Conservation (phyloP, 2,888 invertebrate genomes). For the Leucania comma region DNA sequence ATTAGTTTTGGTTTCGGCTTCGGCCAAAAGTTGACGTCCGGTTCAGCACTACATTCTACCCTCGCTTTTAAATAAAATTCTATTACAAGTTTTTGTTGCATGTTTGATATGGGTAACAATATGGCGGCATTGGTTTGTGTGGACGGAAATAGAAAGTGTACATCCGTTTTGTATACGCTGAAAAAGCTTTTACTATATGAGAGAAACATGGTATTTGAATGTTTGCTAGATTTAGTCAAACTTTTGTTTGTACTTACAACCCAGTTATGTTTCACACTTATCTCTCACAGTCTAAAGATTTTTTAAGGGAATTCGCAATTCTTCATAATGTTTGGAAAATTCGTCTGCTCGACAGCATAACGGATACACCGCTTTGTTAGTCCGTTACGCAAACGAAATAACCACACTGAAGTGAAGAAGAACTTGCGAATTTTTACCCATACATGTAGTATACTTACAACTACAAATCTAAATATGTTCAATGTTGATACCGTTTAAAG, state of each 20-base stretch:
- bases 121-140: conserved; percentile 22
- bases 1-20: neutral
- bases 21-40: neutral
- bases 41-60: conserved; percentile 7
- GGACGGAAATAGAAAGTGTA: conserved; percentile 23
- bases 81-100: conserved; percentile 38
- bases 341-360: neutral
- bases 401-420: neutral
- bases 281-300: neutral
- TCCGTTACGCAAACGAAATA: too few species aligned
- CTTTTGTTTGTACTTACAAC: neutral
- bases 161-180: conserved; percentile 12
- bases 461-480: neutral
- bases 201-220: neutral
- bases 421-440: neutral
- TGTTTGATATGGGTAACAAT: conserved; percentile 34
- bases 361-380: too few species aligned
- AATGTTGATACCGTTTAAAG: conserved; percentile 4
- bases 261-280: neutral
- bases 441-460: too few species aligned
- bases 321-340: neutral
- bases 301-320: neutral
- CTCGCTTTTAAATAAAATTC: conserved; percentile 38
- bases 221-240: too few species aligned
- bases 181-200: neutral